phyloP scores from a whole-genome alignment of 2,888 invertebrate species.

The Lepidochrysops patricia region DNA sequence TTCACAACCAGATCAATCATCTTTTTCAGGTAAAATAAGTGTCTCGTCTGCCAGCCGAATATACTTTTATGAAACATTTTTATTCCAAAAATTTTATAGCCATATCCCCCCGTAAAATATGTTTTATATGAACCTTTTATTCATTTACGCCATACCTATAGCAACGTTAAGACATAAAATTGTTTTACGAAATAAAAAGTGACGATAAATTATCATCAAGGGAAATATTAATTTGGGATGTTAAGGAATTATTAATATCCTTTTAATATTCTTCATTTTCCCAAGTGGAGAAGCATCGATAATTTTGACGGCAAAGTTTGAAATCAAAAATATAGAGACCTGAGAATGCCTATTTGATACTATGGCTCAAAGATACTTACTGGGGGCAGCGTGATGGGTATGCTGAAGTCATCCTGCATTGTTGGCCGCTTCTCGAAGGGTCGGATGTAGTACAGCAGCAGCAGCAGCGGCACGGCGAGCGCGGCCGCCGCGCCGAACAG shows the following conservation, averaged over 20 bases:
- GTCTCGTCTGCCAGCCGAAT: too few relatives aligned
- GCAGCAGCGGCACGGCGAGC: constrained; percentile 45
- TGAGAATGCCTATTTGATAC: too few relatives aligned
- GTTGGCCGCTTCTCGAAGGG: constrained; percentile 48
- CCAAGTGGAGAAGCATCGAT: too few relatives aligned
- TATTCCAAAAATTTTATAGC: not conserved
- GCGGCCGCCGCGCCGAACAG: constrained; percentile 54
- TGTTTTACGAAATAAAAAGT: not conserved
- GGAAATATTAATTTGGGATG: not conserved
- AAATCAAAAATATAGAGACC: too few relatives aligned
- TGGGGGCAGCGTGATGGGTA: constrained; percentile 54
- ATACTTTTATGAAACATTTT: not conserved
- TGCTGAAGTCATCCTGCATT: constrained; percentile 35
- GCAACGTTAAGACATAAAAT: not conserved
- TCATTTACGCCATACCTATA: not conserved
- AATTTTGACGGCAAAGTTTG: too few relatives aligned
- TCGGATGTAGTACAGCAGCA: constrained; percentile 52
- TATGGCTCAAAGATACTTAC: too few relatives aligned
- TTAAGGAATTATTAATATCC: not conserved
- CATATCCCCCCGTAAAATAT: not conserved
- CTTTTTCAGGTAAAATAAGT: not conserved
- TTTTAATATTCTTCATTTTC: too few relatives aligned
- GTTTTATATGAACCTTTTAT: not conserved
- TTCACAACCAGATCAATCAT: too few relatives aligned
- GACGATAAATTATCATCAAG: not conserved